phyloP scores from a whole-genome alignment of 2,113 vertebrate species.

The Chaenogobius annularis region DNA sequence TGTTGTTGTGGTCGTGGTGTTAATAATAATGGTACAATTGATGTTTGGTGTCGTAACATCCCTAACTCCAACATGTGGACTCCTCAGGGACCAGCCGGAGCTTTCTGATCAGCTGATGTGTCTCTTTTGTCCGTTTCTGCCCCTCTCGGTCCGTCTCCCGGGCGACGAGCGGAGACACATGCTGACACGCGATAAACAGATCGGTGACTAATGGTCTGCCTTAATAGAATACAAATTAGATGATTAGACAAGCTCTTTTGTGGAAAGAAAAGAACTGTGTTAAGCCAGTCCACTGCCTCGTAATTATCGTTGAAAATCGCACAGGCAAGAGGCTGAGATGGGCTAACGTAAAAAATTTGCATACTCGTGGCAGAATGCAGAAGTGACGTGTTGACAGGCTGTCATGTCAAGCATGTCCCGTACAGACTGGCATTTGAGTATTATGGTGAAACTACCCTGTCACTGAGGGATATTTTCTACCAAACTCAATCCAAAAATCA shows the following conservation, averaged over 20 bases:
- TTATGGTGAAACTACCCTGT: constrained; percentile 28
- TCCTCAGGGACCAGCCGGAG: constrained; percentile 31
- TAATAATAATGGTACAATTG: neutral
- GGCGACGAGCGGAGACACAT: constrained; percentile 39
- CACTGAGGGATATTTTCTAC: constrained; percentile 22
- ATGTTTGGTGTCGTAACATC: neutral
- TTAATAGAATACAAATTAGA: constrained; percentile 59
- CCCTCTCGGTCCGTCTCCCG: constrained; percentile 33
- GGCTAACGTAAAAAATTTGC: neutral
- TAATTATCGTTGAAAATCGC: constrained; percentile 21
- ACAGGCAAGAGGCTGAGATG: neutral
- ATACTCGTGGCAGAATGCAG: constrained; percentile 1
- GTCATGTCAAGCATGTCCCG: neutral
- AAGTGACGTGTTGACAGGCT: constrained; percentile 17
- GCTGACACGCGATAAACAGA: constrained; percentile 61
- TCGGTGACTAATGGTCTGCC: constrained; percentile 49
- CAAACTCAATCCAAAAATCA: neutral
- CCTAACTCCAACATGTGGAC: constrained; percentile 30
- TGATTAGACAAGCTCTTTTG: constrained; percentile 42
- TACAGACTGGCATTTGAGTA: constrained; percentile 10
- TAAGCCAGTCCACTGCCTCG: constrained; percentile 18
- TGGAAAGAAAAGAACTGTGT: constrained; percentile 21
- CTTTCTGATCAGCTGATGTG: constrained; percentile 48
- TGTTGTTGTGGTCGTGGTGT: too few species aligned
- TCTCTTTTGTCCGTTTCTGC: constrained; percentile 29